Percentiles rank a stretch among this genome's conserved stretches.
phyloP scores from a whole-genome alignment of 2,888 invertebrate species.

The Thereva nobilitata region DNA sequence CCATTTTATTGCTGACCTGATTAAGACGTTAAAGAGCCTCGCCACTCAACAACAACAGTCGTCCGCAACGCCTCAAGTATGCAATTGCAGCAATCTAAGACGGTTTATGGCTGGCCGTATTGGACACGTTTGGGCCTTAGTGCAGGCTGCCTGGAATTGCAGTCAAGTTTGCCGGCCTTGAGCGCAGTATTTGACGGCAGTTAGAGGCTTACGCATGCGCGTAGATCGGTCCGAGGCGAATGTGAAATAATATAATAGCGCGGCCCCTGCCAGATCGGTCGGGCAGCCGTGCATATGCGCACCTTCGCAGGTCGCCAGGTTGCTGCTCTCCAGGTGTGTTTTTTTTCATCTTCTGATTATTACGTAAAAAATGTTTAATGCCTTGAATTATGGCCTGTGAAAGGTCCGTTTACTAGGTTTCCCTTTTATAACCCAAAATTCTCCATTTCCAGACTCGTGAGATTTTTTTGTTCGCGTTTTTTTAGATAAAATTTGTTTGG shows the following conservation, averaged over 20 bases:
- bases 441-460: constrained; percentile 25
- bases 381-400: constrained; percentile 29
- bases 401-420: constrained; percentile 22
- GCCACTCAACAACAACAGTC: background rate
- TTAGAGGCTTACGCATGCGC: constrained; percentile 16
- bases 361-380: constrained; percentile 29
- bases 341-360: constrained; percentile 16
- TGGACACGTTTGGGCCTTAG: background rate
- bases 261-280: background rate
- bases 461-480: constrained; percentile 22
- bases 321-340: constrained; percentile 11
- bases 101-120: constrained; percentile 4
- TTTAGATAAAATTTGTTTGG: constrained; percentile 20
- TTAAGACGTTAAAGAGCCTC: constrained; percentile 9
- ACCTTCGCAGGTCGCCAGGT: constrained; percentile 13
- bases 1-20: constrained; percentile 5
- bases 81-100: constrained; percentile 13
- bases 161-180: constrained; percentile 10
- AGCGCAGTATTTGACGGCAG: background rate
- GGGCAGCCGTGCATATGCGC: constrained; percentile 10
- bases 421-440: constrained; percentile 10
- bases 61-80: background rate
- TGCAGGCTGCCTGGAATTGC: constrained; percentile 2
- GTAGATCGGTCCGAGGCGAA: background rate
- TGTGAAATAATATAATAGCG: too few relatives aligned